Evolutionary conservation across 2,113 vertebrate genomes (phyloP).

Genomic region (Bubalus kerabau): DNA sequence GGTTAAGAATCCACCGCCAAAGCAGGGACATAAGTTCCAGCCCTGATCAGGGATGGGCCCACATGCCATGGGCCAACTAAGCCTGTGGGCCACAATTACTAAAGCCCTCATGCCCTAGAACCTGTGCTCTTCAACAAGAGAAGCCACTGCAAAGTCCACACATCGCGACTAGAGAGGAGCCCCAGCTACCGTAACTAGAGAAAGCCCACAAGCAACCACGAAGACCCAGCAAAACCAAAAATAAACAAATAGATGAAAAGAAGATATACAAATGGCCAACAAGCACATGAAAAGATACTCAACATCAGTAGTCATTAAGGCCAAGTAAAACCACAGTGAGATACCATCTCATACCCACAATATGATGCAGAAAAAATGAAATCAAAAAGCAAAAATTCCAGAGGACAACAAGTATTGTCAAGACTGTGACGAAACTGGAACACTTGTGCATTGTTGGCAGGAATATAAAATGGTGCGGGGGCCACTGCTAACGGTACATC

Average conservation of each 20-base stretch:
- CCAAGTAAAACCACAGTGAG: background rate
- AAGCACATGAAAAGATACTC: background rate
- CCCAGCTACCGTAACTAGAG: background rate
- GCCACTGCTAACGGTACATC: rapidly evolving
- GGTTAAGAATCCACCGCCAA: background rate
- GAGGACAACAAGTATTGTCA: background rate
- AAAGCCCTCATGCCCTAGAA: background rate
- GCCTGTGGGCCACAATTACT: rapidly evolving
- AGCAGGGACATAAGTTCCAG: background rate
- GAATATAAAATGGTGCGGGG: background rate
- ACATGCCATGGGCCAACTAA: background rate
- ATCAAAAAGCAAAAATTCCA: background rate
- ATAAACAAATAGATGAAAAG: background rate
- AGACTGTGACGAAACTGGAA: background rate
- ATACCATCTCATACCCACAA: background rate
- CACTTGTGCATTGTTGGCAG: background rate
- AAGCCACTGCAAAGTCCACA: background rate
- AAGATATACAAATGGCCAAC: background rate
- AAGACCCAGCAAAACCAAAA: background rate
- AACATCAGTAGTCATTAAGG: background rate
- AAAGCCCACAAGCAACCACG: background rate
- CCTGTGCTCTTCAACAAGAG: background rate
- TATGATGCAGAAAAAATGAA: background rate
- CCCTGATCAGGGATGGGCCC: background rate
- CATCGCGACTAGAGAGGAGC: rapidly evolving